Percentiles rank a stretch among this genome's conserved stretches.
Conservation (phyloP, 1,140 invertebrate species). For the Drosophila persimilis region DNA sequence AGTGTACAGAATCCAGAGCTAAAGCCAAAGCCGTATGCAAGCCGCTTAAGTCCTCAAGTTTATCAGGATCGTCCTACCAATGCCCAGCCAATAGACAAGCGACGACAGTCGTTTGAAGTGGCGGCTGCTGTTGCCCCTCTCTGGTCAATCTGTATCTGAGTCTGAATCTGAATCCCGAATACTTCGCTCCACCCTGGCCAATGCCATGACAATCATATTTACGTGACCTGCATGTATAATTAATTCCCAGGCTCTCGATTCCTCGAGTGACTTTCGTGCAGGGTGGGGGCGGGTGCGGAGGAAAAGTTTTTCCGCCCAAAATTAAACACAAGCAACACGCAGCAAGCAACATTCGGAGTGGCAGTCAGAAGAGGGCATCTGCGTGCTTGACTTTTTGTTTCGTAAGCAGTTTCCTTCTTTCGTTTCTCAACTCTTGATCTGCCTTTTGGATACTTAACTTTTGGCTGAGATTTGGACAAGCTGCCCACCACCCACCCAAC, state of each 20-base stretch:
- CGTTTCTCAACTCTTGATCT: conserved; percentile 61
- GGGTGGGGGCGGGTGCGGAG: background rate
- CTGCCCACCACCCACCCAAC: background rate
- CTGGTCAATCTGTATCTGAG: conserved; percentile 68
- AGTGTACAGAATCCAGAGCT: conserved; percentile 5
- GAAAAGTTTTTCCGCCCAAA: conserved; percentile 65
- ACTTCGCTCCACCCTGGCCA: conserved; percentile 43
- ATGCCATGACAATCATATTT: conserved; percentile 79
- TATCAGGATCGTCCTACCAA: conserved; percentile 58
- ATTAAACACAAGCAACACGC: conserved; percentile 60
- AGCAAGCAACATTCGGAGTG: conserved; percentile 55
- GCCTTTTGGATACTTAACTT: conserved; percentile 16
- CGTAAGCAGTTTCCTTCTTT: conserved; percentile 75
- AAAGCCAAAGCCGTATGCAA: conserved; percentile 65
- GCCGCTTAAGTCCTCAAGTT: conserved; percentile 81
- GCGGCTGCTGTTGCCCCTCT: conserved; percentile 17
- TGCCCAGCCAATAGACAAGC: conserved; percentile 33
- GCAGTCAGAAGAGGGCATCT: conserved; percentile 50
- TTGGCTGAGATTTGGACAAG: conserved; percentile 50
- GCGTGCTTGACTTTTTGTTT: conserved; percentile 77
- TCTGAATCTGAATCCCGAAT: conserved; percentile 39
- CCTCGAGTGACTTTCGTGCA: conserved; percentile 19
- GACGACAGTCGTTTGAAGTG: conserved; percentile 45
- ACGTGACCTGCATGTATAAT: conserved; percentile 81
- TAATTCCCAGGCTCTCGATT: conserved; percentile 53